Base-by-base conservation (phyloP, 2,888 invertebrate species). In the Chouioia cunea region DNA sequence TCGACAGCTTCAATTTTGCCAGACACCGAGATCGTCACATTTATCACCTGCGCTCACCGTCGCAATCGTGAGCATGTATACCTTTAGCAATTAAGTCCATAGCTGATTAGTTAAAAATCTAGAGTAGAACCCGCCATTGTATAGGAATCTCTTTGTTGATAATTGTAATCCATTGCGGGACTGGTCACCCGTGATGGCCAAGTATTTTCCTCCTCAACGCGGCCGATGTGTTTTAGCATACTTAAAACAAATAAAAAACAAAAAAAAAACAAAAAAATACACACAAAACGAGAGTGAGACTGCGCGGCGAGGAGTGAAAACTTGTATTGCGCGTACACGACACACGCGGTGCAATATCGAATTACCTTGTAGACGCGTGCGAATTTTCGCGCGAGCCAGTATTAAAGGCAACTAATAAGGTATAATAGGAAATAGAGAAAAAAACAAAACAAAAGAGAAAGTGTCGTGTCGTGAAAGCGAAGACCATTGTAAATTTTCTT, bases 121-220 rank as follows among this genome's bases (percentile, higher is more conserved):
- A 77, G 76, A 52, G 58, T 80, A 79, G 81, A 77, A 79, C 77
- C 77, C 79, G 80, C 78, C 81, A 82, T 80, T 83, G 83, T 83
- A 81, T 82, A 85, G 83, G 80, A 85, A 84, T 83, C 81, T 83
- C 82, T 84, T 83, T 84, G 83, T 83, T 83, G 80, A 84, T 81
- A 81, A 80, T 79, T 79, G 79, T 77, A 63, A 54, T 53, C 73
- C 75, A 70, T 71, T 76, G 78, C 68, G 73, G 75, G 74, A 77
- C 73, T 77, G 77, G 77, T 76, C 76, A 76, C 60, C 73, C 66
- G 36, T 62, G 48, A 20, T 20, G 66, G 47, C 18, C 57, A 68
- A 57, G 59, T 63, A 70, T 64, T 69, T 54, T 66, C 67, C 64
- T 74, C 72, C 70, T 70, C 68, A 67, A 70, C 52, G 74, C 65